Evolutionary conservation across 2,113 vertebrate species (phyloP), one percentile per base, ranked within the genome.

Genomic region (Lonchura striata): DNA sequence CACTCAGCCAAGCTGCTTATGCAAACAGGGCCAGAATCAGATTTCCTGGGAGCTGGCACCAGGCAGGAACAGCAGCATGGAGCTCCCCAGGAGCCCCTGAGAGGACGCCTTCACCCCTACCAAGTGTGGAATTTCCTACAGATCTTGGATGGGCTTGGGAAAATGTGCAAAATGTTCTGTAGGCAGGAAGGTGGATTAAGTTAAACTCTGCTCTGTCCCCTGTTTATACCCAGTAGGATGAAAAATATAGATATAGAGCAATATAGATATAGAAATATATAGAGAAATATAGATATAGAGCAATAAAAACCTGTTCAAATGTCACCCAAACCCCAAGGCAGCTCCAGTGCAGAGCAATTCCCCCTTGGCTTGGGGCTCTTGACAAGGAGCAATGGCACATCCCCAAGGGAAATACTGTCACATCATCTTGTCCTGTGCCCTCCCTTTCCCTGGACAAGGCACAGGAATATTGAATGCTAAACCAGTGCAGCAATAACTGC

Each of bases 21-120:
- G 63, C 76, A 86, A 92, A 83, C 71, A 84, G 16, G 13, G 68
- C 44, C 41, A 60, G 54, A 83, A 70, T 37, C 92, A 54, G 41
- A 72, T 86, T 46, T 64, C 57, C 54, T 7, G 28, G 7, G 11
- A 88, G 42, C 84, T 49, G 57, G 72, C 66, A 71, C 4, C 0
- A 3, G 57, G 30, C 82, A 85, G 41, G 41, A 61, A 14, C 22
- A 56, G 70, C 6, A 74, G 65, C 27, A 1, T 0, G 19, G 63
- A 61, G 71, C 53, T 49, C 15, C 2, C 1, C 46, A 54, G 86
- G 15, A 71, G 75, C 57, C 66, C 47, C n/a, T 42, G 11, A 18
- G 37, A 65, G 61, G 74, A 11, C 30, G 60, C 25, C 77, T 9
- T 10, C 49, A 72, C 56, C 49, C 59, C 27, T 6, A 60, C 1